Conservation (phyloP, 2,797 vertebrate species). For the Ctenosaura bakeri region DNA sequence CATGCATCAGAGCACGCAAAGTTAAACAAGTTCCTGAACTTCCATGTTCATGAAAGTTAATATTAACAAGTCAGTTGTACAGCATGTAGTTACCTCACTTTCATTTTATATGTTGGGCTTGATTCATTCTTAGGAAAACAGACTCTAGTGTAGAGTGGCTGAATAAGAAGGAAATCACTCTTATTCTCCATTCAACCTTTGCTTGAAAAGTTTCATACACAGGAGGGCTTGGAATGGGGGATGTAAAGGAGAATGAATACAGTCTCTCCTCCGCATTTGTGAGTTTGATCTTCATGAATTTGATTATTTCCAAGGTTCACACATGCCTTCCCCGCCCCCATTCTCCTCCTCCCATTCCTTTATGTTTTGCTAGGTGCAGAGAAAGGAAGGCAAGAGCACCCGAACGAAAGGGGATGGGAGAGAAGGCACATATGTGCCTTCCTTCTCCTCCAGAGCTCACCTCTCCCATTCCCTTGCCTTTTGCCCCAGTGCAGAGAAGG, state of each 20-base stretch:
- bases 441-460: no score
- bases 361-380: no score
- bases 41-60: constrained; percentile 57
- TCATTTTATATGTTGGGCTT: neutral
- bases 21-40: constrained; percentile 21
- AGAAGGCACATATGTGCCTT: no score
- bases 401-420: no score
- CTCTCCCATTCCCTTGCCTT: no score
- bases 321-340: no score
- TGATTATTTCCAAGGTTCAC: no score
- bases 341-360: no score
- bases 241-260: neutral
- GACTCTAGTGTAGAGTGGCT: neutral
- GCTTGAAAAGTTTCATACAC: neutral
- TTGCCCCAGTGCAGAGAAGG: no score
- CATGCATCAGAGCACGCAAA: constrained; percentile 23
- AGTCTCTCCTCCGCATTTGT: no score
- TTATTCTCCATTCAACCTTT: neutral
- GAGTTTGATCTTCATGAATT: no score
- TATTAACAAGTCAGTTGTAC: constrained; percentile 53
- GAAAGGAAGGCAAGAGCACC: no score
- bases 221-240: neutral
- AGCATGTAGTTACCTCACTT: neutral
- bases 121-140: neutral
- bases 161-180: neutral